A percentile compares a stretch with the other conserved stretches of the same genome.
Conservation (phyloP, 2,888 invertebrate species). For the Teleiodes luculella region DNA sequence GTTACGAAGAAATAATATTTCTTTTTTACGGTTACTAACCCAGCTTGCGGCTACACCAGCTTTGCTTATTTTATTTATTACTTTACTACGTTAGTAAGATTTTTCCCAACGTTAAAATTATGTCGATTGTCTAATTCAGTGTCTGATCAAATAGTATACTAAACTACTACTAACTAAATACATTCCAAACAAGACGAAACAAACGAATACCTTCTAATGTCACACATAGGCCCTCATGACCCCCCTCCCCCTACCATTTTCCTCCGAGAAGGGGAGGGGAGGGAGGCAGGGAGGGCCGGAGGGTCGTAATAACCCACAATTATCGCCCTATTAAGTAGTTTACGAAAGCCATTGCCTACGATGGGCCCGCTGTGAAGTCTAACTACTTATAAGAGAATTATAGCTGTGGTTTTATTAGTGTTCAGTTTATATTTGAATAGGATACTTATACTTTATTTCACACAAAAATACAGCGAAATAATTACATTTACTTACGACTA, state of each 20-base stretch:
- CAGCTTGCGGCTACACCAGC: too few species aligned
- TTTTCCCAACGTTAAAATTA: too few species aligned
- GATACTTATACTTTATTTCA: too few species aligned
- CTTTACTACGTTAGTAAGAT: too few species aligned
- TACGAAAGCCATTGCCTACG: slow-evolving; percentile 46
- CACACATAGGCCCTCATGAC: background rate
- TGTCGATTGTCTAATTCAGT: too few species aligned
- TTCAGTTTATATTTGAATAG: too few species aligned
- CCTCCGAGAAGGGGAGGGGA: background rate
- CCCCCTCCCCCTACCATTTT: background rate
- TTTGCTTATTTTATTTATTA: too few species aligned
- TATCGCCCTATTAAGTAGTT: slow-evolving; percentile 75
- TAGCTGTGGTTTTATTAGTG: too few species aligned
- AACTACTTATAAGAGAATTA: slow-evolving; percentile 23
- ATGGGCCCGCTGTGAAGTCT: slow-evolving; percentile 41
- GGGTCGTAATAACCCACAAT: slow-evolving; percentile 57
- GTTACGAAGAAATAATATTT: too few species aligned
- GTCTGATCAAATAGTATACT: background rate
- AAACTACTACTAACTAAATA: background rate
- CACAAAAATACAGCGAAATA: too few species aligned
- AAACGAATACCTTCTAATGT: background rate
- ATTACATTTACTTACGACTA: too few species aligned
- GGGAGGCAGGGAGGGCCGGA: slow-evolving; percentile 24
- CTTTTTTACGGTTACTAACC: too few species aligned
- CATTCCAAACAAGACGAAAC: background rate